Evolutionary conservation across 2,113 vertebrate species (phyloP).

Genomic region (Rallus limicola): DNA sequence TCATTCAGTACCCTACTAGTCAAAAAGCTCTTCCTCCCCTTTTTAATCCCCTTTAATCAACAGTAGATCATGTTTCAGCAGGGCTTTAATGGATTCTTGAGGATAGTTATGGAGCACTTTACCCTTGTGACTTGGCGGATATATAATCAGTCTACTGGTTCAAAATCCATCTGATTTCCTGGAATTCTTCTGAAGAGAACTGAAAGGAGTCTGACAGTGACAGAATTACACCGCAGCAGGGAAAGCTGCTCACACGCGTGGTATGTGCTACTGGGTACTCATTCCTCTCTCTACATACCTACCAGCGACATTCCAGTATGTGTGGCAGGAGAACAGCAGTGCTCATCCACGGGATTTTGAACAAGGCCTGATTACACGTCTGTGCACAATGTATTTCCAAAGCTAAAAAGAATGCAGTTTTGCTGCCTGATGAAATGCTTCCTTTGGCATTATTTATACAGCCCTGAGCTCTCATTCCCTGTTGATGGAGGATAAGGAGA

Average conservation of each 20-base stretch:
- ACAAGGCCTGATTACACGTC: background rate
- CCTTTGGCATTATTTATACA: background rate
- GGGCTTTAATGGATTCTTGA: slow-evolving; percentile 31
- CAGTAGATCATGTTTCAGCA: slow-evolving; percentile 25
- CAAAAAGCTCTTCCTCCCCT: background rate
- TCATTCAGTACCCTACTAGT: background rate
- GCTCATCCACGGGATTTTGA: background rate
- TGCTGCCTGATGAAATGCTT: background rate
- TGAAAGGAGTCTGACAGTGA: background rate
- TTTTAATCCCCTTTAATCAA: slow-evolving; percentile 41
- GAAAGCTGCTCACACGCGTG: background rate
- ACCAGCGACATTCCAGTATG: background rate
- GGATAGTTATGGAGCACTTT: background rate
- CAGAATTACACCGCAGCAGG: background rate
- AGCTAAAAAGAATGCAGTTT: background rate
- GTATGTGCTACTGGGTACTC: background rate
- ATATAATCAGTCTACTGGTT: slow-evolving; percentile 6
- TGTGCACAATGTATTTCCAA: background rate
- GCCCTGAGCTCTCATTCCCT: background rate
- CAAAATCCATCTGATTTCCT: slow-evolving; percentile 38
- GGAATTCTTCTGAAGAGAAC: slow-evolving; percentile 35
- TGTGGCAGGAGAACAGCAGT: fast-evolving
- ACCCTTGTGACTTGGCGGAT: background rate
- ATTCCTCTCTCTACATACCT: background rate
- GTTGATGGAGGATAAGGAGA: background rate